These are phyloP conservation scores for Furcifer pardalis DNA, from an alignment of 2,797 vertebrate genomes.

Conservation along the genomic window DNA sequence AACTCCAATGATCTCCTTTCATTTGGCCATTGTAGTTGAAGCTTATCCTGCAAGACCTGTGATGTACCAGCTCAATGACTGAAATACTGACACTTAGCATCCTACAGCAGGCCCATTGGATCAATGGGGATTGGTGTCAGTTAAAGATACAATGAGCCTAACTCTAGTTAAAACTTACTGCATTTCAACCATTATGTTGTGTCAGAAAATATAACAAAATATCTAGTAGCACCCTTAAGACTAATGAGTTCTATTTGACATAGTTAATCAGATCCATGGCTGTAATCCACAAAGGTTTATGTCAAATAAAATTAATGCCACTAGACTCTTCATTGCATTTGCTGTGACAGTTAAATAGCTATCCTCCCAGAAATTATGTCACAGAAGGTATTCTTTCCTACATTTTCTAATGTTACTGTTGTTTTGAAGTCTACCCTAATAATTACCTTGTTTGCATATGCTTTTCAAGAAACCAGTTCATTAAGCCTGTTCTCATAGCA, in stretches of 20 bases:
- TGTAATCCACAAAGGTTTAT: not conserved
- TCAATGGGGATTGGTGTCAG: too few species aligned
- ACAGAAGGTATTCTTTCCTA: not conserved
- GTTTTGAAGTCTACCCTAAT: not conserved
- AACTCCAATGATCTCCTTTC: too few species aligned
- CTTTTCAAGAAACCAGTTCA: not conserved
- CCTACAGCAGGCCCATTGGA: too few species aligned
- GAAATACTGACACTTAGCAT: too few species aligned
- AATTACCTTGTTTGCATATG: not conserved
- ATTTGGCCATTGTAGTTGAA: too few species aligned
- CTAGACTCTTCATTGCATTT: not conserved
- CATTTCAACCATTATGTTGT: too few species aligned
- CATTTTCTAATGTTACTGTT: not conserved
- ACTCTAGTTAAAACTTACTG: too few species aligned
- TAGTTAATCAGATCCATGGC: not conserved
- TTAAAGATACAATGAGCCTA: too few species aligned
- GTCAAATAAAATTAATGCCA: not conserved
- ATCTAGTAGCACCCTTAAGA: not conserved
- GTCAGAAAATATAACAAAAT: not conserved
- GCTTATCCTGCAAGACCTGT: too few species aligned
- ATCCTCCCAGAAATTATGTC: not conserved
- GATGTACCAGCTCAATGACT: too few species aligned
- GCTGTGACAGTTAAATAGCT: not conserved
- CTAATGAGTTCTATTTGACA: not conserved
- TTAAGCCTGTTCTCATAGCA: not conserved